These are phyloP conservation scores for Phoxinus phoxinus DNA, from an alignment of 2,113 vertebrate species.

Conservation along the genomic window DNA sequence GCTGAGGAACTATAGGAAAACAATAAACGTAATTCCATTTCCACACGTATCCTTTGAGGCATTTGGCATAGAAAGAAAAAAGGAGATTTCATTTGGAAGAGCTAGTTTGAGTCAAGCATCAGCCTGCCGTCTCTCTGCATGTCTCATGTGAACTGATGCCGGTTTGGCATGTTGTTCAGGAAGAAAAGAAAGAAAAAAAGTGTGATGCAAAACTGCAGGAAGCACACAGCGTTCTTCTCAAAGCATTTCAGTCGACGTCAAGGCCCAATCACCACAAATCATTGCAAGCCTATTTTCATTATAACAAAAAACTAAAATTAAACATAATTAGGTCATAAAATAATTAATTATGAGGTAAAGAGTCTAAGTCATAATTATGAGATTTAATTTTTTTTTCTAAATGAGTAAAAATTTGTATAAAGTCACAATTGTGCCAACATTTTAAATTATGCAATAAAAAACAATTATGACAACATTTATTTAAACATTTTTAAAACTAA, in stretches of 20 bases:
- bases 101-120: conserved; percentile 11
- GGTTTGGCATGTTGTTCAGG: neutral
- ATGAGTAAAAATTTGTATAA: neutral
- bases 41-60: conserved; percentile 62
- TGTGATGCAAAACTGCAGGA: neutral
- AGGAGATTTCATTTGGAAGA: conserved; percentile 27
- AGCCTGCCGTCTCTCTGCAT: conserved; percentile 12
- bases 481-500: too few species aligned
- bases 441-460: too few species aligned
- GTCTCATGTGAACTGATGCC: conserved; percentile 41
- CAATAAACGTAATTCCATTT: conserved; percentile 65
- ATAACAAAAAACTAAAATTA: neutral
- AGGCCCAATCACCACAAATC: neutral
- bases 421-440: neutral
- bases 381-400: too few species aligned
- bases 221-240: neutral
- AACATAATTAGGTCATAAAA: neutral
- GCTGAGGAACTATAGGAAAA: conserved; percentile 65
- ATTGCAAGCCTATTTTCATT: neutral
- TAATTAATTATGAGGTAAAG: too few species aligned
- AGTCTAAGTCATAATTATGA: neutral
- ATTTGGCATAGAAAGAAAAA: conserved; percentile 62
- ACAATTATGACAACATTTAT: too few species aligned
- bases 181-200: neutral
- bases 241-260: neutral